Percentiles rank a stretch among this genome's conserved stretches.
phyloP scores from a whole-genome alignment of 92 coral and sea anemone genomes.

The Parazoanthus atlanticus region DNA sequence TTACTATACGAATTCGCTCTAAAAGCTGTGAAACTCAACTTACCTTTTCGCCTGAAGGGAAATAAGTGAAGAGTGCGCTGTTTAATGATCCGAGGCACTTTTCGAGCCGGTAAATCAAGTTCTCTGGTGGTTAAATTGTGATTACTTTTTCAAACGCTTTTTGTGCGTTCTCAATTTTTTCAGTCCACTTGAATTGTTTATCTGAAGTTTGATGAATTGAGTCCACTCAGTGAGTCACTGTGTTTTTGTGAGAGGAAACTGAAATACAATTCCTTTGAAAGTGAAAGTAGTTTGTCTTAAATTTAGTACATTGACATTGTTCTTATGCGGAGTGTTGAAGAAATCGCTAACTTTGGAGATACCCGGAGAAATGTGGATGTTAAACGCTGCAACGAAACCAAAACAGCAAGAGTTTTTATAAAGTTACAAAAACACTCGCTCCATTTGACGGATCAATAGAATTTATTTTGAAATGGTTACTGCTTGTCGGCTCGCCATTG shows the following conservation, averaged over 20 bases:
- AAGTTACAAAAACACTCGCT: slow-evolving; percentile 28
- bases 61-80: background rate
- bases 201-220: background rate
- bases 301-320: background rate
- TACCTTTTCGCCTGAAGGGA: slow-evolving; percentile 7
- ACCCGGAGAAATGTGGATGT: background rate
- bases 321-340: background rate
- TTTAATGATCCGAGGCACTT: background rate
- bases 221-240: background rate
- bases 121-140: background rate
- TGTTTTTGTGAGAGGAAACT: background rate
- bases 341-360: background rate
- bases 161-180: background rate
- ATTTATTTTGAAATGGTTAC: background rate
- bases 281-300: background rate
- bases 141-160: background rate
- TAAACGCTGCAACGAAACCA: background rate
- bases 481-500: slow-evolving; percentile 18
- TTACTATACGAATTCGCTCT: background rate
- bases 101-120: background rate
- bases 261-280: background rate
- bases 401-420: slow-evolving; percentile 16
- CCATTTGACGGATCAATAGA: slow-evolving; percentile 17
- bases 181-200: background rate
- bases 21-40: background rate